Base-by-base conservation (phyloP, 2,113 vertebrate genomes). In the Planiliza haematocheilus region DNA sequence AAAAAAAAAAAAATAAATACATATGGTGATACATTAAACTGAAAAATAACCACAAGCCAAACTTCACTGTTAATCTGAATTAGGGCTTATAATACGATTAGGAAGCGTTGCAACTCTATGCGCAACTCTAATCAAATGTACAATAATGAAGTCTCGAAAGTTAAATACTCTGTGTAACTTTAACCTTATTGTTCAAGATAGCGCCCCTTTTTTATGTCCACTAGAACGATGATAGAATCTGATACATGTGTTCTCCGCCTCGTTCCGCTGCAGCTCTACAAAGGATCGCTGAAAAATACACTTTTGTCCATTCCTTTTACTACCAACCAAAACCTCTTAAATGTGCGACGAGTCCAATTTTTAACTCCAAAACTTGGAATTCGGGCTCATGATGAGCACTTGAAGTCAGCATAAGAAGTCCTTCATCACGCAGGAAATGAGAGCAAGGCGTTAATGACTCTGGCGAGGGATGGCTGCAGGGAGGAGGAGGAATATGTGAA, bases 401-500 rank as follows among this genome's bases (percentile, higher is more conserved):
- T 46, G 48, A 61, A 52, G 50, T 62, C 56, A 11, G 34, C 37
- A 21, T 41, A 59, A 79, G 71, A 53, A 74, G 61, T 62, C 39
- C 68, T 60, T 77, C 60, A 74, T 76, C 52, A 68, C 9, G 20
- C 45, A 20, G 48, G 51, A 73, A 80, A 74, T 51, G 60, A 72
- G 65, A 61, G 59, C 36, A 21, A 50, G 66, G 66, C 56, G 70
- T 80, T 80, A 70, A 84, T 69, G 62, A 80, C n/a, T 74, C 5
- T 53, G 39, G 57, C 17, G 20, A 72, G 77, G 5, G 17, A 39
- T 53, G 74, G 45, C 56, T 58, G 34, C 48, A 39, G 48, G 57
- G 42, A n/a, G 41, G 45, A 37, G 65, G 70, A 53, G 16, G 38
- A 36, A 75, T 65, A 56, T 77, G 59, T 60, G 57, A 80, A 77